Base-by-base conservation (phyloP, 2,113 vertebrate species). In the Talpa occidentalis region DNA sequence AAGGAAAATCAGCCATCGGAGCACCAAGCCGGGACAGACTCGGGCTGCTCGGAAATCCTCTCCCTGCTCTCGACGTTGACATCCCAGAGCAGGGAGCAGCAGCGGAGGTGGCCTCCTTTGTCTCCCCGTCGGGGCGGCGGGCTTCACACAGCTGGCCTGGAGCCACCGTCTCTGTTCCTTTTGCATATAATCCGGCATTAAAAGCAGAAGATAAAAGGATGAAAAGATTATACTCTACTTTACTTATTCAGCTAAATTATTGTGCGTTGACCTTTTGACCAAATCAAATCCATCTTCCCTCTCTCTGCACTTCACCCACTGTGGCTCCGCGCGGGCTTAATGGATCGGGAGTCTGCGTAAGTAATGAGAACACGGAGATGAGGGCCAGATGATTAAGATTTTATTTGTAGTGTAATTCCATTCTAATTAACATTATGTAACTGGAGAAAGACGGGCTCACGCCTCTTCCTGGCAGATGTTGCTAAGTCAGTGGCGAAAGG, bases 341-440 rank as follows among this genome's bases (percentile, higher is more conserved):
- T 80, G 94, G 88, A 82, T 54, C 14, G 59, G 59, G 70, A 90
- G 44, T 30, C 69, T 42, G 62, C 22, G 56, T 72, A 44, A 93
- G 79, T 87, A 49, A 67, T 92, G 70, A 77, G 95, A 67, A 89
- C 64, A 32, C 0, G 1, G 62, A 32, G 54, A 64, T 78, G 76
- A 86, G 54, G 93, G 77, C 89, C 44, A 9, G 11, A 37, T 95
- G 93, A 93, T 93, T 79, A 91, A 96, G 91, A 89, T 83, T 90
- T 90, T 81, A 78, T 89, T 86, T 91, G 81, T 87, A 21, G 73
- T 56, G 85, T 70, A 69, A 96, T 95, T 93, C 86, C 37, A 62
- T 93, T 86, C 52, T 94, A 94, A 96, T 97, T 95, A 95, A 95
- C 70, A 78, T 93, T 88, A 94, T 77, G 86, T 96, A 95, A 94